Evolutionary conservation across 1,140 invertebrate species (phyloP).

Genomic region (Nomia melanderi): DNA sequence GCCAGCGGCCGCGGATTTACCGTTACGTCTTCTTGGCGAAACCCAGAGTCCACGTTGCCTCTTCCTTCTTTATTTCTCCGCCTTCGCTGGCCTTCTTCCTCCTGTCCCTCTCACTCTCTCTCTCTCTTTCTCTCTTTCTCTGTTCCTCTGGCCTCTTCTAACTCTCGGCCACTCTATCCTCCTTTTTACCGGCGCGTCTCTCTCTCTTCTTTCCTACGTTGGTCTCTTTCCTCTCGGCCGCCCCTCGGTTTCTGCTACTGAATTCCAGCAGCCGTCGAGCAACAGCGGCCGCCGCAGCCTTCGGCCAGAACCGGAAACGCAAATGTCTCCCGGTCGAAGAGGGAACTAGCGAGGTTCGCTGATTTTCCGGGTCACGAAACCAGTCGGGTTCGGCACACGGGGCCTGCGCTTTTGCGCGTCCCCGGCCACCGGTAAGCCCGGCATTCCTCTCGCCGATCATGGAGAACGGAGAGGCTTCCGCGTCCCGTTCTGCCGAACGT

Average conservation of each 20-base stretch:
- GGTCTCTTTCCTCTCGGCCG: no score
- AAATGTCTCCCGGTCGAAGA: not conserved
- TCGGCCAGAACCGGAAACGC: slow-evolving; percentile 53
- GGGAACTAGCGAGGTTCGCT: not conserved
- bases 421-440: no score
- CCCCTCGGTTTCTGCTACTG: slow-evolving; percentile 26
- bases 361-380: slow-evolving; percentile 33
- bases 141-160: no score
- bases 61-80: slow-evolving; percentile 56
- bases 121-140: slow-evolving; percentile 3
- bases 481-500: no score
- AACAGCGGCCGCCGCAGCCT: slow-evolving; percentile 17
- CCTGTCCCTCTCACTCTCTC: slow-evolving; percentile 20
- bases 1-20: slow-evolving; percentile 80
- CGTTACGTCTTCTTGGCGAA: slow-evolving; percentile 80
- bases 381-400: not conserved
- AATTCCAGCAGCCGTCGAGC: slow-evolving; percentile 46
- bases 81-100: slow-evolving; percentile 29
- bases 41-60: slow-evolving; percentile 67
- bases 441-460: no score
- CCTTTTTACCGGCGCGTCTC: no score
- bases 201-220: no score
- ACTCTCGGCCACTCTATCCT: no score
- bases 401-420: not conserved
- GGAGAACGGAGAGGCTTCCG: no score